Base-by-base conservation (phyloP, 2,797 vertebrate genomes). In the Ptychadena robeensis region DNA sequence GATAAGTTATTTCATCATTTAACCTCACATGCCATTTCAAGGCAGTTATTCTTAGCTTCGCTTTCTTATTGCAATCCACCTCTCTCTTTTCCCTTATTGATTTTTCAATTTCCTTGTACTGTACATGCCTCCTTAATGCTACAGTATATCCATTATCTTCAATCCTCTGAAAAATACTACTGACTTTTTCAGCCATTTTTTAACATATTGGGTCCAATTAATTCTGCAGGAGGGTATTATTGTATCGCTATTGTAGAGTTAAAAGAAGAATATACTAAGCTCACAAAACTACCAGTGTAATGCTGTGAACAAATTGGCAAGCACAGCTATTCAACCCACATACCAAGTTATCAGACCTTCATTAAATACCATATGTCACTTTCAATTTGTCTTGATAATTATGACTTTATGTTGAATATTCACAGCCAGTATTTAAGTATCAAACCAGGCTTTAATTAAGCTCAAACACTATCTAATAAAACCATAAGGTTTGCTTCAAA, bases 91-190 rank as follows among this genome's bases (percentile, higher is more conserved):
- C 77, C 76, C 40, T 84, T 84, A 84, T 84, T 84, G 82, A 84
- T 84, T 84, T 84, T 84, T 84, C 82, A 84, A 74, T 84, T 84
- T 84, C 77, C 76, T 68, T 73, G 70, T 74, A 84, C 82, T 84
- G 76, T 79, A 84, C 76, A 74, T 79, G 76, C 77, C 76, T 84
- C 64, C 77, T 80, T 80, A 84, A 84, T 75, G 82, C 77, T 63
- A n/a, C n/a, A n/a, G n/a, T n/a, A 48, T 34, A 84, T 84, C 82
- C 82, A 84, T 80, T 84, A 80, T 84, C 44, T 48, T 73, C 82
- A 74, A 80, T 84, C 82, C 80, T 25, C 71, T 84, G 35, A 84
- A 84, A 80, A 84, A 75, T 68, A 35, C 53, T 73, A 40, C 76
- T 63, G 71, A 66, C 64, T 74, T 69, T 84, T 44, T 63, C 27